phyloP scores from a whole-genome alignment of 1,140 invertebrate genomes.

The Sitodiplosis mosellana region DNA sequence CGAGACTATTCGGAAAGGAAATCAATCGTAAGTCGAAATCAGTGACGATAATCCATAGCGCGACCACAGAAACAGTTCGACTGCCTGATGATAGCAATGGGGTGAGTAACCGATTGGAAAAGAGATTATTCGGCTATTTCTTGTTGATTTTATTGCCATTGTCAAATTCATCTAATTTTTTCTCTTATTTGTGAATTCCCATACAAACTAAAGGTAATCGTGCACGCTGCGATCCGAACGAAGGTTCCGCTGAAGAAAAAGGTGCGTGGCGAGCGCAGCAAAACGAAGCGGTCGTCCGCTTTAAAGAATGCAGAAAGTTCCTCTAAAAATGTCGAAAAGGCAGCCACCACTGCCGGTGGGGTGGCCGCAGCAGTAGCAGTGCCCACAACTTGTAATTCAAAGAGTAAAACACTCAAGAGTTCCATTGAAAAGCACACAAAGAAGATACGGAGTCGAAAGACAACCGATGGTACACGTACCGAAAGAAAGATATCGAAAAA shows the following conservation, averaged over 20 bases:
- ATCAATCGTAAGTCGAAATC: slow-evolving; percentile 61
- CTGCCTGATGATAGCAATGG: slow-evolving; percentile 51
- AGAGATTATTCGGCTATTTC: no score
- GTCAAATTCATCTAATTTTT: no score
- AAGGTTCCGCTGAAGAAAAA: slow-evolving; percentile 58
- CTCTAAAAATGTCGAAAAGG: background rate
- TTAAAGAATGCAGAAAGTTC: background rate
- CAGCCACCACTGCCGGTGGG: background rate
- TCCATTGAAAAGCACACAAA: no score
- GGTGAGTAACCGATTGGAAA: slow-evolving; percentile 23
- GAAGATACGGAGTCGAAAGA: no score
- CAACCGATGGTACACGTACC: no score
- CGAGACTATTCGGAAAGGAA: slow-evolving; percentile 53
- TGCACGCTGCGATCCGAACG: slow-evolving; percentile 49
- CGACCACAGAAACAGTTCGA: slow-evolving; percentile 64
- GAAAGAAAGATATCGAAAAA: no score
- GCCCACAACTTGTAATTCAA: background rate
- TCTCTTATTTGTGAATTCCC: no score
- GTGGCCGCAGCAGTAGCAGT: background rate
- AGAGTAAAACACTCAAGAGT: background rate
- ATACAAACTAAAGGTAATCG: slow-evolving; percentile 29
- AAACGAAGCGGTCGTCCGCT: slow-evolving; percentile 6
- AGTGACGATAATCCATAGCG: slow-evolving; percentile 69
- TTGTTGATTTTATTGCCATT: background rate
- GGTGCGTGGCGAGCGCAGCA: slow-evolving; percentile 42